phyloP scores from a whole-genome alignment of 2,113 vertebrate species.

The Symphodus melops region DNA sequence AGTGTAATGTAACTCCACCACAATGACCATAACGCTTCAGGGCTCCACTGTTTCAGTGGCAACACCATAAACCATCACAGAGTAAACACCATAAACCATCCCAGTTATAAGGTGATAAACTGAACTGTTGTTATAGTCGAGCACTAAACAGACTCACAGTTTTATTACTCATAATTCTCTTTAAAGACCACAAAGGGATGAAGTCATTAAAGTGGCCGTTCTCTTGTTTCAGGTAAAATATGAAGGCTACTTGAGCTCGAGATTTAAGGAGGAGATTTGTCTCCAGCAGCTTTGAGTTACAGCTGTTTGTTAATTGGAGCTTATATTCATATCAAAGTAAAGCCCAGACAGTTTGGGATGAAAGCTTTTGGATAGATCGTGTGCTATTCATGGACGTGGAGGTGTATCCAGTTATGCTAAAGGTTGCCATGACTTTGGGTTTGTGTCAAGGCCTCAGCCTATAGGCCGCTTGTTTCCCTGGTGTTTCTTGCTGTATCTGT shows the following conservation, averaged over 20 bases:
- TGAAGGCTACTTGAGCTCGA: neutral
- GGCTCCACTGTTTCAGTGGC: too few relatives aligned
- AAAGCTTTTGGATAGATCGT: conserved; percentile 13
- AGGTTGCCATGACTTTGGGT: neutral
- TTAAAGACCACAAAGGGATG: conserved; percentile 45
- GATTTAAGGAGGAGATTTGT: conserved; percentile 36
- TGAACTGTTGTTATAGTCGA: neutral
- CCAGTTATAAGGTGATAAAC: neutral
- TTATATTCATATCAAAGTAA: conserved; percentile 32
- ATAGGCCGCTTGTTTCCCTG: too few relatives aligned
- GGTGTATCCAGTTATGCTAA: neutral
- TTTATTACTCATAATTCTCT: neutral
- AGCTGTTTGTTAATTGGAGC: conserved; percentile 18
- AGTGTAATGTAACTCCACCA: neutral
- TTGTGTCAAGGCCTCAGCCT: neutral
- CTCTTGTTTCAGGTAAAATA: conserved; percentile 26
- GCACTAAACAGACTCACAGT: conserved; percentile 25
- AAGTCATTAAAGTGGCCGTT: conserved; percentile 41
- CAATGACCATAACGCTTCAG: neutral
- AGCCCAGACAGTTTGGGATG: conserved; percentile 5
- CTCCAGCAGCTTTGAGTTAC: neutral
- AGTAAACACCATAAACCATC: neutral
- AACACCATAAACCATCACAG: too few relatives aligned
- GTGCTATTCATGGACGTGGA: conserved; percentile 25
- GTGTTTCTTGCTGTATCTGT: too few relatives aligned